phyloP scores from a whole-genome alignment of 2,113 vertebrate genomes.

The Nestor notabilis region DNA sequence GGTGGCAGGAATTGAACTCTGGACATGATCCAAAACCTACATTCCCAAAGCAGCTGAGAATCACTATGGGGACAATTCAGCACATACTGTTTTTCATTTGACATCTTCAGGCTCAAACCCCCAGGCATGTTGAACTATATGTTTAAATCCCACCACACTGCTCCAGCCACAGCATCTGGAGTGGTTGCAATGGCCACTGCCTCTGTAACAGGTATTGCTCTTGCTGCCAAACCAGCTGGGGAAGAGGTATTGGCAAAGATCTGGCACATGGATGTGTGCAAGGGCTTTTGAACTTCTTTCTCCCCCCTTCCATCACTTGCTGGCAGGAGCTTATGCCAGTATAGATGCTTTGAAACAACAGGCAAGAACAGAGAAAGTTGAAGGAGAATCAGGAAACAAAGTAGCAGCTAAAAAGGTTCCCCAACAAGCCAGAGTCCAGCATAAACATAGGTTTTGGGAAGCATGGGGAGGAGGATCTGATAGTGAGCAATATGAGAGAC shows the following conservation, averaged over 20 bases:
- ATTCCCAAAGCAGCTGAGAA: not conserved
- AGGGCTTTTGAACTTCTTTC: not conserved
- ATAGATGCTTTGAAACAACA: not conserved
- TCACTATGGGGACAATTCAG: constrained; percentile 13
- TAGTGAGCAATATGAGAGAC: not conserved
- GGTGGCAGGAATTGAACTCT: not conserved
- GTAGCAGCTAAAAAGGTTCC: not conserved
- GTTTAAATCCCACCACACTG: not conserved
- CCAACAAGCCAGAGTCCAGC: not conserved
- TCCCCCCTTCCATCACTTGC: not conserved
- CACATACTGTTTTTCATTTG: not conserved
- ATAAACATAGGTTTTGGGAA: not conserved
- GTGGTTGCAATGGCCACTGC: not conserved
- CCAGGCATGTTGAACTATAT: not conserved
- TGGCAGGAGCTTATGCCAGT: not conserved
- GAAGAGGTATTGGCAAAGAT: constrained; percentile 21
- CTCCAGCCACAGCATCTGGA: not conserved
- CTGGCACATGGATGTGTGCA: not conserved
- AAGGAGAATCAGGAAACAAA: not conserved
- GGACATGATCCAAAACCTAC: not conserved
- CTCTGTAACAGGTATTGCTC: not conserved
- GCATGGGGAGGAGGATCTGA: not conserved
- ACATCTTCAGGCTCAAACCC: not conserved
- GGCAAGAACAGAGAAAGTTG: not conserved
- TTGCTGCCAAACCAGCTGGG: not conserved